Conservation (phyloP, 2,797 vertebrate genomes). For the Syngnathus acus region DNA sequence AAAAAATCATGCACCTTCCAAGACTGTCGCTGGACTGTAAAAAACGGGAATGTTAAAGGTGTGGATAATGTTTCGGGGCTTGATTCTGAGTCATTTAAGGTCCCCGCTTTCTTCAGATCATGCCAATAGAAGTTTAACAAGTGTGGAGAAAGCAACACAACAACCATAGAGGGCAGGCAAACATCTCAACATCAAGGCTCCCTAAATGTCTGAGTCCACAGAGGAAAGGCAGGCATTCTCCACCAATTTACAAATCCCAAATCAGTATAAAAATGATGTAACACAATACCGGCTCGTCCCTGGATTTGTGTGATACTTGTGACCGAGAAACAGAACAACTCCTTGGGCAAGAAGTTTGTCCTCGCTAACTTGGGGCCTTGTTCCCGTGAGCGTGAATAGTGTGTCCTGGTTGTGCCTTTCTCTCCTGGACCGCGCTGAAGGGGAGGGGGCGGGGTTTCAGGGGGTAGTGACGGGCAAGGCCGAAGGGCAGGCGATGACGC, state of each 20-base stretch:
- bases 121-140: conserved; percentile 71
- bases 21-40: conserved; percentile 66
- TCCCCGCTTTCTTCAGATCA: conserved; percentile 51
- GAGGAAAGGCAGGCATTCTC: conserved; percentile 68
- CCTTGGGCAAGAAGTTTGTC: conserved; percentile 30
- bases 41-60: conserved; percentile 75
- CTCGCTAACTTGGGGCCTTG: conserved; percentile 30
- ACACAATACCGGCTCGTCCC: conserved; percentile 33
- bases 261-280: conserved; percentile 56
- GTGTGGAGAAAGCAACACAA: conserved; percentile 69
- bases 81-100: conserved; percentile 37
- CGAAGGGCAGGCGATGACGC: conserved; percentile 29
- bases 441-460: conserved; percentile 31
- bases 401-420: conserved; percentile 41
- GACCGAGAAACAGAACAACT: conserved; percentile 42
- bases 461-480: conserved; percentile 41
- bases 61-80: conserved; percentile 29
- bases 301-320: conserved; percentile 36
- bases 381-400: conserved; percentile 32
- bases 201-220: conserved; percentile 40
- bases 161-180: conserved; percentile 71
- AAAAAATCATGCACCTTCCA: conserved; percentile 75
- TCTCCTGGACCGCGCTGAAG: conserved; percentile 44
- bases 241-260: conserved; percentile 55
- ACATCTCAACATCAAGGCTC: conserved; percentile 63